These are phyloP conservation scores for Mamestra brassicae DNA, from an alignment of 2,888 invertebrate genomes.

Conservation along the genomic window DNA sequence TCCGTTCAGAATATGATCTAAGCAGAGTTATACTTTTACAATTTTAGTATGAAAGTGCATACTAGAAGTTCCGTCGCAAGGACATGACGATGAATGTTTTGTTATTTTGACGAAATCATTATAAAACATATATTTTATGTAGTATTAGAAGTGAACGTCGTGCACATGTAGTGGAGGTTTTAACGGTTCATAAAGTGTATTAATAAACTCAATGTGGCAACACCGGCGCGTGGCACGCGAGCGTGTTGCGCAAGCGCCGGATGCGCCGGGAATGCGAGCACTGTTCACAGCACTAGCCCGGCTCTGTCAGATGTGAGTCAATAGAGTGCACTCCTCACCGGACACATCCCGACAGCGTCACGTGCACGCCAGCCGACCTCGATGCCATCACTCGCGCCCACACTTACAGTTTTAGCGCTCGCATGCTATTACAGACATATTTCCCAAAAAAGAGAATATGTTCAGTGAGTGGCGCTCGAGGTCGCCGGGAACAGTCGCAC, in stretches of 20 bases:
- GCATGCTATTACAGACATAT: conserved; percentile 26
- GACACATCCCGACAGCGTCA: background rate
- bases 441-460: conserved; percentile 34
- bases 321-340: background rate
- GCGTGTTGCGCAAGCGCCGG: conserved; percentile 44
- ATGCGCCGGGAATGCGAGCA: conserved; percentile 27
- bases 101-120: background rate
- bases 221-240: background rate
- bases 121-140: background rate
- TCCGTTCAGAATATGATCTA: background rate
- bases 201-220: conserved; percentile 33
- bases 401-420: conserved; percentile 11
- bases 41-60: background rate
- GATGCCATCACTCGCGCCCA: background rate
- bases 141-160: background rate
- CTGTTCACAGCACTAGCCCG: conserved; percentile 11
- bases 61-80: background rate
- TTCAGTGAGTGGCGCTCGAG: conserved; percentile 40
- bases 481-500: conserved; percentile 66
- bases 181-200: conserved; percentile 34
- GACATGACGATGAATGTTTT: background rate
- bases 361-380: background rate
- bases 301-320: background rate
- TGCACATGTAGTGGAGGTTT: conserved; percentile 9
- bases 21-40: background rate